These are phyloP conservation scores for Aplysina aerophoba DNA, from an alignment of 37 sponge, comb jelly and placozoan genomes.

Conservation along the genomic window DNA sequence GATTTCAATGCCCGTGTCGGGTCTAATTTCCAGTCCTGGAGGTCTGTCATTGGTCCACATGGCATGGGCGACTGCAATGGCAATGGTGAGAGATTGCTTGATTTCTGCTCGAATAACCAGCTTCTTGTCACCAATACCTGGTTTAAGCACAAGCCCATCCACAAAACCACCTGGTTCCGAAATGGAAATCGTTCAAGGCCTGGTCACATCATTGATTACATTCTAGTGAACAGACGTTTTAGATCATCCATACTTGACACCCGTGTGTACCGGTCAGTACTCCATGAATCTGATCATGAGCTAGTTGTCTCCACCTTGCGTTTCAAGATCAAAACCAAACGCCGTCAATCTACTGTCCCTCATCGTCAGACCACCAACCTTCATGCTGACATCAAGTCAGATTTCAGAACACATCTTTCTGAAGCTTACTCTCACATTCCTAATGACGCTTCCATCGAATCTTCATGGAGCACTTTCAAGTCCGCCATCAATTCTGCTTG, in stretches of 20 bases:
- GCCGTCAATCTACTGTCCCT: background rate
- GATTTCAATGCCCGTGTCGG: slow-evolving; percentile 36
- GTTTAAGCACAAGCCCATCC: slow-evolving; percentile 7
- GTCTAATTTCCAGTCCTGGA: background rate
- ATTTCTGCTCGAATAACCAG: slow-evolving; percentile 17
- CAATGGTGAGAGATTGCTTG: slow-evolving; percentile 12
- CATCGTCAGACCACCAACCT: background rate
- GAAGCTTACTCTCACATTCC: background rate
- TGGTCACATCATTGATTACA: slow-evolving; percentile 30
- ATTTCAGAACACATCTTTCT: background rate
- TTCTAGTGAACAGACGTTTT: slow-evolving; percentile 15
- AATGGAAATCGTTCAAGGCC: slow-evolving; percentile 9
- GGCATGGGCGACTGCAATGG: slow-evolving; percentile 18
- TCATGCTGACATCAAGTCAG: background rate
- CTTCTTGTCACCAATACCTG: slow-evolving; percentile 7
- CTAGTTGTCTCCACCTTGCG: background rate
- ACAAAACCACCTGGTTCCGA: slow-evolving; percentile 1
- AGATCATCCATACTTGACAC: background rate
- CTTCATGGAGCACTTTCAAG: background rate
- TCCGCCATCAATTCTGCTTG: too few species aligned
- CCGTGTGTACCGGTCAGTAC: slow-evolving; percentile 20
- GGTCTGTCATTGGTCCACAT: slow-evolving; percentile 23
- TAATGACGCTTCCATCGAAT: background rate
- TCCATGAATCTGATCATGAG: slow-evolving; percentile 13
- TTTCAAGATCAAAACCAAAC: slow-evolving; percentile 9